These are phyloP conservation scores for Rafetus swinhoei DNA, from an alignment of 2,113 vertebrate genomes.

Conservation along the genomic window DNA sequence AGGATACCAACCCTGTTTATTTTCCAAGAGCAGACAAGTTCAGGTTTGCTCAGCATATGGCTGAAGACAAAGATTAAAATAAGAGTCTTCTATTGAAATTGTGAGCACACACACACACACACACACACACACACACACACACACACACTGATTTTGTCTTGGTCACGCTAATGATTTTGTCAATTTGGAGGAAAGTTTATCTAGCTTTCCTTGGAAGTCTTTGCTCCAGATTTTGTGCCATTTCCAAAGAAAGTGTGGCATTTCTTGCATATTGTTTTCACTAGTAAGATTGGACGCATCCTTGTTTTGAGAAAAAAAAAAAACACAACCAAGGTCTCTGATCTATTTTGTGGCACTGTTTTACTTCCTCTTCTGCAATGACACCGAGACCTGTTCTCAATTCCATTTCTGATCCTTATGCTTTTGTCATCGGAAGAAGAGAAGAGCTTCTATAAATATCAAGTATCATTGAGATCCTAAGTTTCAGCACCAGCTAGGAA, in stretches of 20 bases:
- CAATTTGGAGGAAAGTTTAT: too few relatives aligned
- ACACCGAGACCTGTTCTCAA: neutral
- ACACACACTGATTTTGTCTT: neutral
- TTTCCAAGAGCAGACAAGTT: neutral
- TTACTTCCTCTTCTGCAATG: neutral
- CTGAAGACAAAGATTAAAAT: neutral
- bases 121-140: too few relatives aligned
- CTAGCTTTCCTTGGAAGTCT: too few relatives aligned
- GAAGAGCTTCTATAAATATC: neutral
- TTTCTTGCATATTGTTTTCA: neutral
- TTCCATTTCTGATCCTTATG: neutral
- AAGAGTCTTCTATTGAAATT: neutral
- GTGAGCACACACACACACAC: too few relatives aligned
- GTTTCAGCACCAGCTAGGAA: neutral
- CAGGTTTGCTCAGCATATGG: neutral
- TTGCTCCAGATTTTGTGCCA: neutral
- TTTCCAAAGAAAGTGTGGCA: neutral
- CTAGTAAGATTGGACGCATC: neutral
- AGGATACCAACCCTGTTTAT: neutral
- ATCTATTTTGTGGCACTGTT: neutral
- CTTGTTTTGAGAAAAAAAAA: neutral
- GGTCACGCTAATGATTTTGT: too few relatives aligned
- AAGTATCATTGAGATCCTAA: neutral
- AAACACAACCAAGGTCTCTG: neutral
- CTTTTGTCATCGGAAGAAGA: neutral